Base-by-base conservation (phyloP, 2,797 vertebrate species). In the Peromyscus nudipes region DNA sequence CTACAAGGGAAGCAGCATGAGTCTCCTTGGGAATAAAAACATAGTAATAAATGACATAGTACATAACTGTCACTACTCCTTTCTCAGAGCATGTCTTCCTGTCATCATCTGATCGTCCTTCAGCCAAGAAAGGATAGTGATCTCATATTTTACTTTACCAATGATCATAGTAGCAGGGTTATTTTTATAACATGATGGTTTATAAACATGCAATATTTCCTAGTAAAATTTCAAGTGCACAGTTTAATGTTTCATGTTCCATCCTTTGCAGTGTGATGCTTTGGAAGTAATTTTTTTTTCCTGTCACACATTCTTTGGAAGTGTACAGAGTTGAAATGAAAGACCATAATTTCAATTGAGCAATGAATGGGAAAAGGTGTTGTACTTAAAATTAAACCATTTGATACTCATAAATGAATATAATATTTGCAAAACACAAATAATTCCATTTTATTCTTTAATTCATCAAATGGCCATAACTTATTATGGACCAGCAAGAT, bases 281-380 rank as follows among this genome's bases (percentile, higher is more conserved):
- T 76, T 31, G 19, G 31, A 77, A 87, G 25, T 64, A 40, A 46
- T 40, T 25, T 67, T 9, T 69, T 71, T 6, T n/a, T 49, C 12
- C 37, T 85, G 69, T 88, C 46, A 75, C 3, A 82, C 65, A 89
- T 77, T 87, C 67, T 55, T 95, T 88, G 27, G 37, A 93, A 88
- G 65, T 75, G 21, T 75, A 37, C 27, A 73, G 67, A 88, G 31
- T 4, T 91, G 55, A 94, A 93, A 89, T 64, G 76, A 89, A 96
- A 81, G 7, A 81, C 0, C 14, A 11, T 55, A 55, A 83, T 77
- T 84, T 92, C 43, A 94, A 1, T 52, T 37, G 43, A 23, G 29
- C 8, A 77, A 8, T 69, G 3, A 60, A 79, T 95, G 6, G 4
- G 21, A 52, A 90, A 60, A 62, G 64, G 60, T 83, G 43, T 60